Percentiles rank a stretch among this genome's conserved stretches.
Conservation (phyloP, 2,888 invertebrate species). For the Conchocele bisecta region DNA sequence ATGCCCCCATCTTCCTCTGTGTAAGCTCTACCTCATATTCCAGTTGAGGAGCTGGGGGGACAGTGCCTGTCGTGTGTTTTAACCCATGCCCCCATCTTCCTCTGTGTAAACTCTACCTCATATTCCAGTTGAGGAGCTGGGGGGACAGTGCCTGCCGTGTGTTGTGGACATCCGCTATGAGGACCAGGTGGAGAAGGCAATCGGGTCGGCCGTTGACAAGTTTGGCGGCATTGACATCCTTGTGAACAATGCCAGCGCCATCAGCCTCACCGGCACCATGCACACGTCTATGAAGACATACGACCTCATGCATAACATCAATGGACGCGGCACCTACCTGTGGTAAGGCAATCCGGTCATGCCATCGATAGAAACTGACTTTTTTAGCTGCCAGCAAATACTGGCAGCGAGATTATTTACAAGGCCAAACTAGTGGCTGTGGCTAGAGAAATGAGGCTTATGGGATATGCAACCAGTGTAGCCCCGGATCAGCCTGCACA, state of each 20-base stretch:
- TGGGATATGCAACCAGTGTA: no score
- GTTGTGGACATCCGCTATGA: conserved; percentile 95
- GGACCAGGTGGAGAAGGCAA: conserved; percentile 85
- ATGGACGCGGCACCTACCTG: conserved; percentile 96
- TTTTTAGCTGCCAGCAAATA: no score
- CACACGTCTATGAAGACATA: conserved; percentile 97
- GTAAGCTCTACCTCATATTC: not conserved
- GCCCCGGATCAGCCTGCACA: no score
- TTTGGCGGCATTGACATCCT: conserved; percentile 98
- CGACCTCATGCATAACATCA: conserved; percentile 97
- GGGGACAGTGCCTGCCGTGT: conserved; percentile 93
- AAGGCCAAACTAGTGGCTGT: no score
- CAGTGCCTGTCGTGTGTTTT: conserved; percentile 93
- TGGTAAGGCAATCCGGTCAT: conserved; percentile 88
- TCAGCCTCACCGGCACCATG: conserved; percentile 88
- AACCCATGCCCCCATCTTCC: no score
- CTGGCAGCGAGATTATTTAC: no score
- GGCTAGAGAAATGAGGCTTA: no score
- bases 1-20: not conserved
- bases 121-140: conserved; percentile 90
- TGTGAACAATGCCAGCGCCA: conserved; percentile 98
- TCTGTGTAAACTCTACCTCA: not conserved
- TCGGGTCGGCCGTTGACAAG: conserved; percentile 87
- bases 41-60: conserved; percentile 93
- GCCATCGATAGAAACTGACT: no score